Evolutionary conservation across 2,113 vertebrate species (phyloP).

Genomic region (Pangasianodon hypophthalmus): DNA sequence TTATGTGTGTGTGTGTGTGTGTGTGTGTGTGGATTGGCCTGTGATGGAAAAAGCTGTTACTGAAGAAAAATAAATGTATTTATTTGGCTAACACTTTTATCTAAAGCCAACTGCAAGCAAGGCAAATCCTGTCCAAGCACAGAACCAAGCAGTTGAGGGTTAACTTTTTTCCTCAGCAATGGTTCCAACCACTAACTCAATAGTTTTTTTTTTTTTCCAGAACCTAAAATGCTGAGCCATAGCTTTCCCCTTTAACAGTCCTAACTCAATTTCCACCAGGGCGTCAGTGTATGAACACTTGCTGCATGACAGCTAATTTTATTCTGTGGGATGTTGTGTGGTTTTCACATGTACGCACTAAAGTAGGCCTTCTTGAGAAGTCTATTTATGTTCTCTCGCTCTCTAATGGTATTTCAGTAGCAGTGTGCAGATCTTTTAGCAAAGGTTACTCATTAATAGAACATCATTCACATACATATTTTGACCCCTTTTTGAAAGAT

Average conservation of each 20-base stretch:
- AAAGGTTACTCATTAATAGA: background rate
- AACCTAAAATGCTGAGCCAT: background rate
- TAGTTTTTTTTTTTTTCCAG: background rate
- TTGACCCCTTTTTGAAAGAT: background rate
- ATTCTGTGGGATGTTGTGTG: background rate
- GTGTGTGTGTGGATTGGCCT: background rate
- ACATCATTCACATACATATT: background rate
- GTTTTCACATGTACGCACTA: background rate
- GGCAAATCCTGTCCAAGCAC: background rate
- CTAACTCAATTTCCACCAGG: conserved; percentile 5
- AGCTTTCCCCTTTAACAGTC: conserved; percentile 7
- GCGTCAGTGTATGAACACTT: conserved; percentile 13
- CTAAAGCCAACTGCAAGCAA: background rate
- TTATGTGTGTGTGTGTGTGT: background rate
- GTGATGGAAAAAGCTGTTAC: conserved; percentile 5
- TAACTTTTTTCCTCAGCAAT: background rate
- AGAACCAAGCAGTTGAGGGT: background rate
- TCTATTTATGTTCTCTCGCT: background rate
- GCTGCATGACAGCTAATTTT: conserved; percentile 1
- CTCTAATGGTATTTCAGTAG: background rate
- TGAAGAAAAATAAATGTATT: conserved; percentile 2
- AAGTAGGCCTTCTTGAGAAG: background rate
- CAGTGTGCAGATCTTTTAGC: background rate
- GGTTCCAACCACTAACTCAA: background rate
- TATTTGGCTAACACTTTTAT: background rate